A percentile compares a stretch with the other conserved stretches of the same genome.
Evolutionary conservation across 2,888 invertebrate genomes (phyloP).

Genomic region (Microplitis manilae): DNA sequence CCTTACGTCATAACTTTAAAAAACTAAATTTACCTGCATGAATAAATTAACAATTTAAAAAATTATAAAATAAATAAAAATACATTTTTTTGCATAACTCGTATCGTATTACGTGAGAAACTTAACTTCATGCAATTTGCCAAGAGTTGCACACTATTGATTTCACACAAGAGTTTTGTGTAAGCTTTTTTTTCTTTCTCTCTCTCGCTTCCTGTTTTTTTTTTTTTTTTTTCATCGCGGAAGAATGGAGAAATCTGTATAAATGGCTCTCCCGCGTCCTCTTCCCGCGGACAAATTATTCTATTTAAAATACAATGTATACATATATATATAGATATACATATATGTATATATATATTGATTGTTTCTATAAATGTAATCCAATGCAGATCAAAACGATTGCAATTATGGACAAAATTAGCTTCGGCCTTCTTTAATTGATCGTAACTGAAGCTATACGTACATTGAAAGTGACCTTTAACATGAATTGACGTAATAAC

Average conservation of each 20-base stretch:
- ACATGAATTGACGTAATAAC: constrained; percentile 43
- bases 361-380: constrained; percentile 37
- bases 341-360: constrained; percentile 8
- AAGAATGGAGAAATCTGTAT: constrained; percentile 7
- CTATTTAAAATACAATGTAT: background rate
- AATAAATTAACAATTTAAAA: background rate
- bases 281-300: background rate
- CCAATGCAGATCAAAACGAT: constrained; percentile 35
- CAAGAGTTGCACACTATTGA: constrained; percentile 17
- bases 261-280: background rate
- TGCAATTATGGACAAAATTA: constrained; percentile 43
- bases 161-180: constrained; percentile 13
- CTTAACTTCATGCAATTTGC: constrained; percentile 17
- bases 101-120: constrained; percentile 12
- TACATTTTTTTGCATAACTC: background rate
- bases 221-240: background rate
- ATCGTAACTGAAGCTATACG: constrained; percentile 39
- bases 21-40: background rate
- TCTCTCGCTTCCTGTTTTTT: background rate
- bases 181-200: background rate
- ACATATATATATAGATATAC: background rate
- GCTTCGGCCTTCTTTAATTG: constrained; percentile 45
- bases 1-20: background rate
- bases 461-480: constrained; percentile 42
- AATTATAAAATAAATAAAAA: background rate